phyloP scores from a whole-genome alignment of 2,888 invertebrate genomes.

The Catocala fraxini region DNA sequence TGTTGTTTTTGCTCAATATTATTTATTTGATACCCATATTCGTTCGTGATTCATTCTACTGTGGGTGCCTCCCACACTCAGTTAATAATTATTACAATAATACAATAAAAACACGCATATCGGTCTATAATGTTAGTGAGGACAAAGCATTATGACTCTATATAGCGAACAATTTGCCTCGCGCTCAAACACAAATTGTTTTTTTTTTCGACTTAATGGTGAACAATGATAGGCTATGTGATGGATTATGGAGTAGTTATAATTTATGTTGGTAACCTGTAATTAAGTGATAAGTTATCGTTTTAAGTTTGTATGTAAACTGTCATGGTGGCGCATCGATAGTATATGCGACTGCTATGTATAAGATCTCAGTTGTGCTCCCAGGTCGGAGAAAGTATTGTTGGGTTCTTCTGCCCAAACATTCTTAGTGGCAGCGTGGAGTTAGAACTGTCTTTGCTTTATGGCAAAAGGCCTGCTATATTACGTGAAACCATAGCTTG shows the following conservation, averaged over 20 bases:
- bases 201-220: constrained; percentile 24
- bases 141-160: constrained; percentile 35
- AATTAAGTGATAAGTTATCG: too few species aligned
- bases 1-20: constrained; percentile 50
- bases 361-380: too few species aligned
- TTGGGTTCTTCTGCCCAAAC: too few species aligned
- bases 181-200: constrained; percentile 36
- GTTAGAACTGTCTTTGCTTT: too few species aligned
- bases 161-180: constrained; percentile 32
- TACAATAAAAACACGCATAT: constrained; percentile 56
- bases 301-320: too few species aligned
- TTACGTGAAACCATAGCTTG: too few species aligned
- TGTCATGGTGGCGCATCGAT: too few species aligned
- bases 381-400: too few species aligned
- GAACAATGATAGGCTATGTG: constrained; percentile 28
- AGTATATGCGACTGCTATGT: too few species aligned
- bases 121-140: constrained; percentile 46
- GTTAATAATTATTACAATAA: constrained; percentile 57
- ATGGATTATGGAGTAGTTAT: constrained; percentile 12
- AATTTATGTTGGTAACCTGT: background rate
- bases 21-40: constrained; percentile 48
- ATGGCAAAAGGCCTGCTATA: too few species aligned
- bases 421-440: too few species aligned
- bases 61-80: constrained; percentile 63
- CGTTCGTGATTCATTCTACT: constrained; percentile 52